Conservation (phyloP, 53 echinoderm and acorn worm genomes). For the Arbacia lixula region DNA sequence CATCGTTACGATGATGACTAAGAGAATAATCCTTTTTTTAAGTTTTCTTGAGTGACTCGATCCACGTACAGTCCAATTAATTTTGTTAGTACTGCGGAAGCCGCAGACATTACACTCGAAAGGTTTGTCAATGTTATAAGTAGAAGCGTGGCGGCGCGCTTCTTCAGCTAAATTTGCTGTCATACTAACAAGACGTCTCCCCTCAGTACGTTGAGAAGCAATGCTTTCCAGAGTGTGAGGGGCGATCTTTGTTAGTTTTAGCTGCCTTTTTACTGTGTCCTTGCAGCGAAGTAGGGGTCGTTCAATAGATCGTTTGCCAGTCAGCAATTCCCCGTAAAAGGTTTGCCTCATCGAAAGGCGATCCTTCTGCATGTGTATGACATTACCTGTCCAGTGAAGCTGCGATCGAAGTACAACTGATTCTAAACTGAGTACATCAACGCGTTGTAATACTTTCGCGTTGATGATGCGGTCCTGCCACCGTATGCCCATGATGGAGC, state of each 20-base stretch:
- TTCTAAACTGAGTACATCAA: slow-evolving; percentile 43
- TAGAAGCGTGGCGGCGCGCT: not conserved
- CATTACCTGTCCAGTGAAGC: slow-evolving; percentile 57
- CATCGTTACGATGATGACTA: no score
- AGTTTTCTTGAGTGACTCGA: no score
- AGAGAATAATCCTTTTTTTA: no score
- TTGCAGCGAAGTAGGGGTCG: not conserved
- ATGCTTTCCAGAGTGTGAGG: not conserved
- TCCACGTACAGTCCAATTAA: no score
- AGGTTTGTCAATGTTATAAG: no score
- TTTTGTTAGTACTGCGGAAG: no score
- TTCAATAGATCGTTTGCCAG: slow-evolving; percentile 26
- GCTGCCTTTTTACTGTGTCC: slow-evolving; percentile 5
- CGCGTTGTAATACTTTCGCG: slow-evolving; percentile 58
- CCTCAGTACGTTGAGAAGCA: not conserved
- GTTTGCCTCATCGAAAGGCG: slow-evolving; percentile 56
- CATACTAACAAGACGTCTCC: not conserved
- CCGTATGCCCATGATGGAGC: slow-evolving; percentile 49
- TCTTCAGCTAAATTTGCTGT: not conserved
- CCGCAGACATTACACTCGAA: no score
- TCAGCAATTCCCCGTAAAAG: slow-evolving; percentile 58
- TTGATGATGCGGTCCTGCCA: slow-evolving; percentile 54
- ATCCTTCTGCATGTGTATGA: no score
- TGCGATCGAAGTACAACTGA: slow-evolving; percentile 17
- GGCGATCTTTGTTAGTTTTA: slow-evolving; percentile 1